These are phyloP conservation scores for Orestias chungarensis DNA, from an alignment of 2,797 vertebrate species.

Conservation along the genomic window DNA sequence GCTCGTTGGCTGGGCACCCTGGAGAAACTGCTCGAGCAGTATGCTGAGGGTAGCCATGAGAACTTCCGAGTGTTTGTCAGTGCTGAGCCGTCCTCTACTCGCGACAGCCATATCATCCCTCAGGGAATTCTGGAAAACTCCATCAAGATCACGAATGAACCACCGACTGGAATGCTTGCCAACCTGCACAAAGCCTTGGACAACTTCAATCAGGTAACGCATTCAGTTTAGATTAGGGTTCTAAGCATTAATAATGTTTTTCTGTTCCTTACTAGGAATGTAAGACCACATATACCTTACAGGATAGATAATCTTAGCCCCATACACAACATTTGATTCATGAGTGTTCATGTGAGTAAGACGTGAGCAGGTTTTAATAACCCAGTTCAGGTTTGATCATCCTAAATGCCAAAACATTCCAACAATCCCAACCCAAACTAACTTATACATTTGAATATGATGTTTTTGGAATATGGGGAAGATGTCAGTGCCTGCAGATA, in stretches of 20 bases:
- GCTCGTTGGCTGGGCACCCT: conserved; percentile 89
- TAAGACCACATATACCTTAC: not conserved
- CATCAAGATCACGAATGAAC: conserved; percentile 95
- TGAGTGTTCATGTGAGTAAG: not conserved
- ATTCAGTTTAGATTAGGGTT: not conserved
- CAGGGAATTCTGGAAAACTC: conserved; percentile 94
- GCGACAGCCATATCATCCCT: conserved; percentile 88
- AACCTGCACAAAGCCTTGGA: conserved; percentile 96
- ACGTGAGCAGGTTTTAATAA: not conserved
- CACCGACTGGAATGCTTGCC: conserved; percentile 89
- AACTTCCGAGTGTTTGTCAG: conserved; percentile 91
- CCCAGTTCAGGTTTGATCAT: not conserved
- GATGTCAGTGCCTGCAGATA: no score
- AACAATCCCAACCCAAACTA: no score
- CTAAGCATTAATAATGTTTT: not conserved
- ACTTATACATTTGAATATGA: no score
- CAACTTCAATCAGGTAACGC: conserved; percentile 92
- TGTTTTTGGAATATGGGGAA: no score
- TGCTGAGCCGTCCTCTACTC: conserved; percentile 87
- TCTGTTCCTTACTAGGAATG: no score
- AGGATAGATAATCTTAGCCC: no score
- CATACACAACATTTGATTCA: not conserved
- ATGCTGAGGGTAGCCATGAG: conserved; percentile 80
- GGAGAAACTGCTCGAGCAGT: conserved; percentile 91
- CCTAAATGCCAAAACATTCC: not conserved